Evolutionary conservation across 2,888 invertebrate genomes (phyloP), one percentile per base, ranked within the genome.

Genomic region (Acleris cristana): DNA sequence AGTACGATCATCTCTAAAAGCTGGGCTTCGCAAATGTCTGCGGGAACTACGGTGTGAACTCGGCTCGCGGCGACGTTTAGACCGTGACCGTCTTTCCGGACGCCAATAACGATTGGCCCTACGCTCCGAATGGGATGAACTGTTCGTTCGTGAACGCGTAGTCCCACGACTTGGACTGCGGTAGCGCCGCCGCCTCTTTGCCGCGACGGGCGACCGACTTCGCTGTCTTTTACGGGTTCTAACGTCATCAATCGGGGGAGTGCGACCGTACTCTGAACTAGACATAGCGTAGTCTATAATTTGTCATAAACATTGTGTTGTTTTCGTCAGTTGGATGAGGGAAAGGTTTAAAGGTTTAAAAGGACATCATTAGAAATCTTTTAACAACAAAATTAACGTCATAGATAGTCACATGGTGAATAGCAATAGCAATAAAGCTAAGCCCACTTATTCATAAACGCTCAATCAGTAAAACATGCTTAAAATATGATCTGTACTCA

Each of bases 41-140:
- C 57, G 57, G n/a, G 57, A 57, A 23, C 57, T 57, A 57, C 26
- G 57, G n/a, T 57, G 48, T 23, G 45, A 7, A 19, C 34, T 34
- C 16, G n/a, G 7, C 12, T 18, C 34, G 4, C 34, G 34, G 10
- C 40, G 55, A 8, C 4, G 4, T 19, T 34, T 34, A 34, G 34
- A 34, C 6, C 40, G 55, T 8, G 34, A 55, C 2, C 34, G 55
- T 40, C 34, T 34, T n/a, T 19, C 34, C 26, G 7, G 40, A 34
- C 19, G 34, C 49, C 49, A 8, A 19, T 49, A 10, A 19, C 49
- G 49, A 23, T 21, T 21, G 30, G n/a, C 53, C 26, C 26, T 57
- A 16, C 3, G 23, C 7, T 7, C 2, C 8, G 45, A 48, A n/a
- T n/a, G 26, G 1, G 57, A 58, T 16, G 10, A 23, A 26, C 45